phyloP scores from a whole-genome alignment of 64 coral and sea anemone genomes.

The Stichodactyla helianthus region DNA sequence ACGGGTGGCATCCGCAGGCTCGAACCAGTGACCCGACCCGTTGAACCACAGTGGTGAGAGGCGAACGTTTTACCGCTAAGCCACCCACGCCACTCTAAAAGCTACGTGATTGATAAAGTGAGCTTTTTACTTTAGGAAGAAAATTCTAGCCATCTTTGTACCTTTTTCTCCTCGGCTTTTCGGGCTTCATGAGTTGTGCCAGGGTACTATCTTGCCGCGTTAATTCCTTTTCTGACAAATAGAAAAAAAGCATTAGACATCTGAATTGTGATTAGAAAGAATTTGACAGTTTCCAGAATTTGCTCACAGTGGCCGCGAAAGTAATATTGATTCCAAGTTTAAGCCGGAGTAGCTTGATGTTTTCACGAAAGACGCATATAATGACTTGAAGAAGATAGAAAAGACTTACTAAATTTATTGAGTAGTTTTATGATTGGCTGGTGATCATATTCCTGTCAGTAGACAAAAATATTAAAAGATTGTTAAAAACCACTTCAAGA shows the following conservation, averaged over 20 bases:
- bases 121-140: too few species aligned
- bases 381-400: background rate
- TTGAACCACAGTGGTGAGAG: too few species aligned
- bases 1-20: too few species aligned
- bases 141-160: background rate
- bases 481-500: background rate
- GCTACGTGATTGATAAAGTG: too few species aligned
- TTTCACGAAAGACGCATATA: background rate
- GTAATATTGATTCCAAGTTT: too few species aligned
- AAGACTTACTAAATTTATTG: constrained; percentile 80
- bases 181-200: constrained; percentile 84
- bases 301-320: too few species aligned
- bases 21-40: too few species aligned
- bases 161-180: constrained; percentile 77
- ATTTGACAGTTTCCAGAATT: too few species aligned
- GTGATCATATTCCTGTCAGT: constrained; percentile 74
- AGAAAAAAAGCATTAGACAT: background rate
- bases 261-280: background rate
- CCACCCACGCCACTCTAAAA: too few species aligned
- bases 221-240: constrained; percentile 64
- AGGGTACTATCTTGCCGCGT: constrained; percentile 82
- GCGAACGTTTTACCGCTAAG: too few species aligned
- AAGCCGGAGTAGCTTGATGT: background rate
- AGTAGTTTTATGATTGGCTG: constrained; percentile 75
- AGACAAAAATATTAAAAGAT: background rate